Evolutionary conservation across 2,888 invertebrate species (phyloP).

Genomic region (Eutolmus rufibarbis): DNA sequence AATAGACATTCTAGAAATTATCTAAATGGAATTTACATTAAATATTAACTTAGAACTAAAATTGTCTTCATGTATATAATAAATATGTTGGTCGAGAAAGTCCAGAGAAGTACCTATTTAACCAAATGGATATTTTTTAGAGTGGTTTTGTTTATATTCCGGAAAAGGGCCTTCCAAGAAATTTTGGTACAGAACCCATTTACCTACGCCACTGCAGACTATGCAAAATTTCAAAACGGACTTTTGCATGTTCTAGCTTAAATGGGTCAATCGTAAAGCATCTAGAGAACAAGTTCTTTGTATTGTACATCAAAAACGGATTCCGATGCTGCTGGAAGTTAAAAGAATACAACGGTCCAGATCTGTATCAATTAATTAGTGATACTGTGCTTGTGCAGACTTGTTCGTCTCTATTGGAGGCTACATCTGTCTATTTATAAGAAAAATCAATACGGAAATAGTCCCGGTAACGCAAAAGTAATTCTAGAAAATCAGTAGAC

Average conservation of each 20-base stretch:
- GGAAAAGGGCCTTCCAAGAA: too few species aligned
- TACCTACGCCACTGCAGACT: neutral
- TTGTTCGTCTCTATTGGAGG: neutral
- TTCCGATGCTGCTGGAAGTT: neutral
- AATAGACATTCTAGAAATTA: too few species aligned
- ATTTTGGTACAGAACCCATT: too few species aligned
- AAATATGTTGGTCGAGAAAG: too few species aligned
- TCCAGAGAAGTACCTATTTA: too few species aligned
- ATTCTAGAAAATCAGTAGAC: neutral
- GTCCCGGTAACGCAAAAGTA: neutral
- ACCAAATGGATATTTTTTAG: too few species aligned
- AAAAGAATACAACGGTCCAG: neutral
- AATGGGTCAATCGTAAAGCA: neutral
- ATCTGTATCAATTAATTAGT: slow-evolving; percentile 16
- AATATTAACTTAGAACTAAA: too few species aligned
- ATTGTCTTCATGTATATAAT: too few species aligned
- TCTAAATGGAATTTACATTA: too few species aligned
- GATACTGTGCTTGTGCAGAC: neutral
- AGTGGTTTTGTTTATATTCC: too few species aligned
- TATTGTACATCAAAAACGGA: neutral
- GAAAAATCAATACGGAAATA: slow-evolving; percentile 2
- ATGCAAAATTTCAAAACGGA: neutral
- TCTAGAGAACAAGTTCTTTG: neutral
- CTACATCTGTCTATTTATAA: neutral
- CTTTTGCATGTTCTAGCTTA: neutral